A percentile compares a stretch with the other conserved stretches of the same genome.
Conservation (phyloP, 2,888 invertebrate genomes). For the Bellardia pandia region DNA sequence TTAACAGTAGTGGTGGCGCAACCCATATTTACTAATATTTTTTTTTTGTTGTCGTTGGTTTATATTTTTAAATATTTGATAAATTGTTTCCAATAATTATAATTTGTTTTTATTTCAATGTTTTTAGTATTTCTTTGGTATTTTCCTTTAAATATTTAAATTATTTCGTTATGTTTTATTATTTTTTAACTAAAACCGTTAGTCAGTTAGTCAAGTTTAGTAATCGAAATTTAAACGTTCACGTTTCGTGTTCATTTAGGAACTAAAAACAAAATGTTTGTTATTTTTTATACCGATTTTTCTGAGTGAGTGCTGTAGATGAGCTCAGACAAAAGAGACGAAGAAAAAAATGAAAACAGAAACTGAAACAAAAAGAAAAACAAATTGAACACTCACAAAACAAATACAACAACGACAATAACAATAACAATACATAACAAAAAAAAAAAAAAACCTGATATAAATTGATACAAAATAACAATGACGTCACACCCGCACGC, state of each 20-base stretch:
- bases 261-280: constrained; percentile 76
- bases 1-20: constrained; percentile 80
- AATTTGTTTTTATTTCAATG: constrained; percentile 4
- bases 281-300: constrained; percentile 49
- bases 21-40: constrained; percentile 77
- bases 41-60: not conserved
- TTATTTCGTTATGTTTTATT: not conserved
- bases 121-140: not conserved
- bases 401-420: not conserved
- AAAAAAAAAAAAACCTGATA: constrained; percentile 47
- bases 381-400: constrained; percentile 19
- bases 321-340: constrained; percentile 63
- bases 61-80: not conserved
- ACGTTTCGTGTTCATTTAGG: constrained; percentile 78
- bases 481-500: constrained; percentile 66
- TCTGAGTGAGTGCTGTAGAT: constrained; percentile 44
- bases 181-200: constrained; percentile 39
- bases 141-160: too few species aligned
- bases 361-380: constrained; percentile 31
- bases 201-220: constrained; percentile 20
- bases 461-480: constrained; percentile 33
- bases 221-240: constrained; percentile 74
- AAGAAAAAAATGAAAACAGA: constrained; percentile 32
- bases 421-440: constrained; percentile 12
- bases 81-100: constrained; percentile 19